Evolutionary conservation across 35 echinoderm and acorn worm species (phyloP).

Genomic region (Anneissia japonica): DNA sequence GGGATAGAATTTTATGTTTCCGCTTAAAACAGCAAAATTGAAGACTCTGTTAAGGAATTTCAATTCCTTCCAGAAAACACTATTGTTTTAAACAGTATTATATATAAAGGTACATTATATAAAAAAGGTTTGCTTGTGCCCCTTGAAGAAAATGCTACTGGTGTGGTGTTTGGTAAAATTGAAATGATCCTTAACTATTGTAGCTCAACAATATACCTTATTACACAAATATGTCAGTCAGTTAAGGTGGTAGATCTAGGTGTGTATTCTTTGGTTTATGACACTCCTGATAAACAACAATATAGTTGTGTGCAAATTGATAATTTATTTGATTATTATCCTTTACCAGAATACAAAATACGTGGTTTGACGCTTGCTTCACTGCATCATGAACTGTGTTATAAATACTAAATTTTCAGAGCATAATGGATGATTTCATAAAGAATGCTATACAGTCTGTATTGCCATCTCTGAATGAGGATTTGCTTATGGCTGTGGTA

Average conservation of each 20-base stretch:
- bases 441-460: background rate
- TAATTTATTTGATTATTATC: slow-evolving; percentile 5
- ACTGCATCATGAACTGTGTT: slow-evolving; percentile 1
- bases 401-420: background rate
- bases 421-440: slow-evolving; percentile 8
- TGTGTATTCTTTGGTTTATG: background rate
- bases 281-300: background rate
- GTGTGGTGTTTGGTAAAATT: background rate
- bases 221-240: background rate
- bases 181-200: background rate
- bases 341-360: slow-evolving; percentile 4
- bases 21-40: no score
- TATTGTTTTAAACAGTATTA: no score
- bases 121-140: slow-evolving; percentile 9
- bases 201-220: background rate
- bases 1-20: no score
- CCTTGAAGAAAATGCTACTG: background rate
- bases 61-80: no score
- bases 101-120: background rate
- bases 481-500: background rate
- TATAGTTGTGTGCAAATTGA: background rate
- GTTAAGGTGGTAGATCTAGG: slow-evolving; percentile 1
- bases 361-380: background rate
- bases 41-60: no score
- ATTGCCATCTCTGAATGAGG: background rate